A percentile compares a stretch with the other conserved stretches of the same genome.
These are phyloP conservation scores for Scylla paramamosain DNA, from an alignment of 1,140 invertebrate genomes.

Conservation along the genomic window DNA sequence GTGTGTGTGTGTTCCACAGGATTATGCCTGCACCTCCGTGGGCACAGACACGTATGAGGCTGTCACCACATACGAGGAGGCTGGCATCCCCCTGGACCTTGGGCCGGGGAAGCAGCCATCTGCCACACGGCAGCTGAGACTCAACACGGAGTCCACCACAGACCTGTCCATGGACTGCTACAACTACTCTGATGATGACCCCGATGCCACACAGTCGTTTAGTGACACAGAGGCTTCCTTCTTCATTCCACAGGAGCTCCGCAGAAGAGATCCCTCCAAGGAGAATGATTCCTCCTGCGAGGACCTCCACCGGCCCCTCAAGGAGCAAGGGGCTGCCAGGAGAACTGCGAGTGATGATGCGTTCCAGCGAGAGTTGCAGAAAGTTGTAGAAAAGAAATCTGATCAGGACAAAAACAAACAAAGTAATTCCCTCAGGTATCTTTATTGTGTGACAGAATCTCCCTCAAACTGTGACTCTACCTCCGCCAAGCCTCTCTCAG, in stretches of 20 bases:
- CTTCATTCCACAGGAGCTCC: constrained; percentile 54
- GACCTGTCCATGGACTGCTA: constrained; percentile 67
- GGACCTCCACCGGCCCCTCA: constrained; percentile 32
- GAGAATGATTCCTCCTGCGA: neutral
- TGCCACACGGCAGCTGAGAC: constrained; percentile 45
- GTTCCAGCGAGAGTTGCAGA: neutral
- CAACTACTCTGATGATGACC: constrained; percentile 60
- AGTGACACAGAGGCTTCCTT: constrained; percentile 72
- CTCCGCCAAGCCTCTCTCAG: constrained; percentile 1
- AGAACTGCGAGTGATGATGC: neutral
- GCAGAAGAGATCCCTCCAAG: neutral
- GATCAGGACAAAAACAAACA: neutral
- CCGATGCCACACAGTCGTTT: constrained; percentile 61
- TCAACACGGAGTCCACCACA: constrained; percentile 67
- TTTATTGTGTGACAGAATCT: constrained; percentile 38
- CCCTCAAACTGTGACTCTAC: constrained; percentile 37
- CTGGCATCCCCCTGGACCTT: neutral
- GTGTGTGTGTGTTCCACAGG: neutral
- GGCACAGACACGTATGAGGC: constrained; percentile 64
- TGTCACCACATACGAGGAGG: constrained; percentile 58
- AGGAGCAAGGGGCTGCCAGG: neutral
- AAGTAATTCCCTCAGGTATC: neutral
- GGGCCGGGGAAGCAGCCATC: neutral
- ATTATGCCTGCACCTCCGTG: constrained; percentile 48
- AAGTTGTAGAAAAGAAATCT: constrained; percentile 18